Percentiles rank a stretch among this genome's conserved stretches.
Evolutionary conservation across 2,888 invertebrate species (phyloP).

Genomic region (Lobophora halterata): DNA sequence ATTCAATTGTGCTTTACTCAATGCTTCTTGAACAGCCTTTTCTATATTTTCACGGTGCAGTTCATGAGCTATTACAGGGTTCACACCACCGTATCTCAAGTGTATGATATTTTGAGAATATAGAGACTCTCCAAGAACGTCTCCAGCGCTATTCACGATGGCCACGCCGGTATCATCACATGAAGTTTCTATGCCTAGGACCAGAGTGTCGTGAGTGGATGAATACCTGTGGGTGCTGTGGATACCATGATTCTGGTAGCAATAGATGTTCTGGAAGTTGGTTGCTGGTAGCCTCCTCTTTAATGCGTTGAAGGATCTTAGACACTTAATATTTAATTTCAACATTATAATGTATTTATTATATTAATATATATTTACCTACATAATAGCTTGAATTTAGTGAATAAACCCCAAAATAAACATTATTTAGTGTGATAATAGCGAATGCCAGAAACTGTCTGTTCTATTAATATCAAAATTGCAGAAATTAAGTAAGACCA

Average conservation of each 20-base stretch:
- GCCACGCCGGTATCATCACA: constrained; percentile 99
- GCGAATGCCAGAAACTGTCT: too few relatives aligned
- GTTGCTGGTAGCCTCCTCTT: background rate
- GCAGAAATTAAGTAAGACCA: too few relatives aligned
- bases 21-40: constrained; percentile 83
- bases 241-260: constrained; percentile 1
- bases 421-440: too few relatives aligned
- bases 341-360: background rate
- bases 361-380: constrained; percentile 1
- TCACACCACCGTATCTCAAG: constrained; percentile 90
- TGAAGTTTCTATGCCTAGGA: constrained; percentile 97
- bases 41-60: constrained; percentile 91
- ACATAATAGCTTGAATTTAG: too few relatives aligned
- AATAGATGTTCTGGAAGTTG: too few relatives aligned
- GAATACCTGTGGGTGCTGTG: background rate
- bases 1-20: constrained; percentile 80
- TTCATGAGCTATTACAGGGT: constrained; percentile 91
- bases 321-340: background rate
- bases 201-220: constrained; percentile 21
- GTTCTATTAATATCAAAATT: too few relatives aligned
- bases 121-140: constrained; percentile 89
- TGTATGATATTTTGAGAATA: constrained; percentile 90
- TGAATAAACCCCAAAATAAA: constrained; percentile 11
- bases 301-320: background rate
- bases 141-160: constrained; percentile 86